phyloP scores from a whole-genome alignment of 2,113 vertebrate genomes.

The Toxotes jaculatrix region DNA sequence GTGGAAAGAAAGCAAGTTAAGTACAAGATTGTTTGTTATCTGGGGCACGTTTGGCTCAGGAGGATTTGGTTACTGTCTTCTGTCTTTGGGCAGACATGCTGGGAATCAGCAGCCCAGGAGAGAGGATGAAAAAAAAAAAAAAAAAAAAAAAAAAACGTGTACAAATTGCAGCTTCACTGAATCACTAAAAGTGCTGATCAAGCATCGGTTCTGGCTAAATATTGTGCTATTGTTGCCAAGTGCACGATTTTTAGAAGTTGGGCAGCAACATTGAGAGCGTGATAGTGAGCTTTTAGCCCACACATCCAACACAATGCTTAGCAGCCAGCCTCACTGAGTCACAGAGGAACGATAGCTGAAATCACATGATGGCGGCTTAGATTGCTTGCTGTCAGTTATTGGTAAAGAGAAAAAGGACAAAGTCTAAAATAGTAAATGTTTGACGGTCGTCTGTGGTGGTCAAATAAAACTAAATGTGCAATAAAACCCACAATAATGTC shows the following conservation, averaged over 20 bases:
- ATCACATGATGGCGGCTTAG: slow-evolving; percentile 2
- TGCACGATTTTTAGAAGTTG: slow-evolving; percentile 27
- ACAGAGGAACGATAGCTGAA: slow-evolving; percentile 2
- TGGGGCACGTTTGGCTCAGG: slow-evolving; percentile 60
- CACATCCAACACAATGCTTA: slow-evolving; percentile 24
- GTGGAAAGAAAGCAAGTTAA: slow-evolving; percentile 29
- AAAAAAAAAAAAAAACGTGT: neutral
- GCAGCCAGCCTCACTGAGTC: slow-evolving; percentile 6
- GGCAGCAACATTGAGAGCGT: slow-evolving; percentile 32
- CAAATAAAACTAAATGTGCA: slow-evolving; percentile 13
- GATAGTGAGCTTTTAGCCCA: slow-evolving; percentile 39
- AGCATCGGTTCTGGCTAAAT: slow-evolving; percentile 36
- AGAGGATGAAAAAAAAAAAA: slow-evolving; percentile 12
- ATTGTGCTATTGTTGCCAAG: slow-evolving; percentile 25
- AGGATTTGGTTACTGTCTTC: slow-evolving; percentile 51
- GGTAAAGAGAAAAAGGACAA: slow-evolving; percentile 20
- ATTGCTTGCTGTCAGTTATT: neutral
- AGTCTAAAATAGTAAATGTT: slow-evolving; percentile 38
- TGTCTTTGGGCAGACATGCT: slow-evolving; percentile 48
- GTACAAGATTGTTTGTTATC: slow-evolving; percentile 57
- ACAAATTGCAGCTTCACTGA: slow-evolving; percentile 40
- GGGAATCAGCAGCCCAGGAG: slow-evolving; percentile 38
- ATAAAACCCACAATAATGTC: slow-evolving; percentile 10
- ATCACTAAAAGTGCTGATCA: slow-evolving; percentile 43
- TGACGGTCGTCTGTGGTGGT: too few species aligned